Evolutionary conservation across 2,113 vertebrate genomes (phyloP), one percentile per base, ranked within the genome.

Genomic region (Seriola dumerili): DNA sequence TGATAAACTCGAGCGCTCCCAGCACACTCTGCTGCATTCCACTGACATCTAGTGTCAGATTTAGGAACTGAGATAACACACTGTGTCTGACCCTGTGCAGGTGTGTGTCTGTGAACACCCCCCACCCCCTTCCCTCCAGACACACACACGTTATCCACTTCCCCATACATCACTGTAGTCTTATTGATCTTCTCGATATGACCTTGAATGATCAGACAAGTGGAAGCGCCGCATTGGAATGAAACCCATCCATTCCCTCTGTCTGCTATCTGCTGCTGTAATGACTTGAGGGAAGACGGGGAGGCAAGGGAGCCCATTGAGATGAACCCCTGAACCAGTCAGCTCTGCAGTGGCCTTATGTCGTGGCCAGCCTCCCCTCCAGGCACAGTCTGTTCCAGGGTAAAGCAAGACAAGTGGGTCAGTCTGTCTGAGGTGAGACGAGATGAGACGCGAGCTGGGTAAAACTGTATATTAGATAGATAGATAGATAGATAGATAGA

Each of bases 1-100:
- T 59, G 69, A 48, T 77, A 38, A 62, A 70, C 80, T 65, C 25
- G 1, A 40, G 25, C 5, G 14, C 36, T 10, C 19, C 7, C n/a
- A 23, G 40, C 5, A 57, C 34, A 11, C 81, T 84, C 58, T 13
- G 83, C 86, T 91, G 78, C 85, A 70, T 74, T 92, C 81, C 85
- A 85, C 90, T 93, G 94, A 93, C 94, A 94, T 92, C 94, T 94
- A 91, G 92, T 91, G 93, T 70, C 77, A 66, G 70, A 69, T 71
- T 4, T 6, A 9, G 78, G 89, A 90, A 92, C 67, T 90, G 71
- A 65, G 75, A 64, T 50, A 70, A 77, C 25, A 2, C 62, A 72
- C 83, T 19, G 11, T 50, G 71, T 48, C 72, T 89, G 85, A 88
- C 84, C 86, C 88, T 4, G 52, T 34, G 44, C 79, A 84, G 84